Evolutionary conservation across 2,113 vertebrate genomes (phyloP).

Genomic region (Oreochromis tanganicae): DNA sequence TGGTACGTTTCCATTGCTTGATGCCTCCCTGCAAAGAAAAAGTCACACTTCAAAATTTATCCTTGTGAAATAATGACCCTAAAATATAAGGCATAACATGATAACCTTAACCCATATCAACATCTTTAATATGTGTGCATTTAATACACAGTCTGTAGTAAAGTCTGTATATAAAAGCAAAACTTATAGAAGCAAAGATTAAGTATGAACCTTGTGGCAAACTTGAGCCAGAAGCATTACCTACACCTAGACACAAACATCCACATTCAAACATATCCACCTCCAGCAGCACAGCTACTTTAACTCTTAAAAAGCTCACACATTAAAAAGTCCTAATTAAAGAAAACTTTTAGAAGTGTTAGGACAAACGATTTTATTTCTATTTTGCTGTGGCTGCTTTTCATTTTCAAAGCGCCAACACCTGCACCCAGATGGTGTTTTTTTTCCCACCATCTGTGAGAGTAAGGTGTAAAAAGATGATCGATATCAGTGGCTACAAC

Average conservation of each 20-base stretch:
- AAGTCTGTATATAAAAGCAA: not conserved
- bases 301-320: not conserved
- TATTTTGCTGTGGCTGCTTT: conserved; percentile 14
- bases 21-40: not conserved
- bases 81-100: not conserved
- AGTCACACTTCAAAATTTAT: not conserved
- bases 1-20: not conserved
- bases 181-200: not conserved
- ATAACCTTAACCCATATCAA: not conserved
- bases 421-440: conserved; percentile 64
- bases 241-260: not conserved
- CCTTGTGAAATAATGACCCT: not conserved
- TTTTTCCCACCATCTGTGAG: conserved; percentile 54
- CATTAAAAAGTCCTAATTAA: not conserved
- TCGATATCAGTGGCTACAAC: conserved; percentile 61
- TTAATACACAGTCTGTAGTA: not conserved
- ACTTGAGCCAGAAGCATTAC: not conserved
- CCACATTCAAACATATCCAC: not conserved
- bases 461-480: conserved; percentile 64
- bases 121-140: not conserved
- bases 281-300: not conserved
- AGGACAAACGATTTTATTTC: conserved; percentile 12
- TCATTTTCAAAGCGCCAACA: conserved; percentile 46
- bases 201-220: not conserved
- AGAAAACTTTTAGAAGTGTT: conserved; percentile 17